Evolutionary conservation across 1,140 invertebrate species (phyloP), one percentile per base, ranked within the genome.

Genomic region (Euura saliciscinereae): DNA sequence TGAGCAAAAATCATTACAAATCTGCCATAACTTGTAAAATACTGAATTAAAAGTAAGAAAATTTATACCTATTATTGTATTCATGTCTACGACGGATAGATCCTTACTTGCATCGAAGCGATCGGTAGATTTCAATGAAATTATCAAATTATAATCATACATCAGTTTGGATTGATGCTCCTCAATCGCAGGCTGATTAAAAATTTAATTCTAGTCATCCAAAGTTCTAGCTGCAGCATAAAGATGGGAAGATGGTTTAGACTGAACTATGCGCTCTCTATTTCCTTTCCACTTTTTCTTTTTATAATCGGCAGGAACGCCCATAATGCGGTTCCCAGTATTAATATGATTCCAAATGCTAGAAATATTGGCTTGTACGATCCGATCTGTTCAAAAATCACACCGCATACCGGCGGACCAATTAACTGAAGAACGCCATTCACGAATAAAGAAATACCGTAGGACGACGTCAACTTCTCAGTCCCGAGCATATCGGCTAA

Each of bases 401-500:
- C 72, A 2, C 93, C 94, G 81, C 93, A 94, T 6, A 94, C 80
- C 0, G 94, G 94, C 2, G 94, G 94, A 0, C 94, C 94, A 7
- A 93, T 84, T 11, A 96, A 81, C 82, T 95, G 94, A 4, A 95
- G 78, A 42, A 95, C 89, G 3, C 94, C 94, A 80, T 95, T 95
- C 8, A 95, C 89, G 78, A 95, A 95, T 5, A 96, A 83, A 72
- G 93, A 94, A 43, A 96, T 94, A 10, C 94, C 94, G 75, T 95
- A 96, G 0, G 94, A 94, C 0, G 93, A 94, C 75, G 94, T 93
- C 1, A 96, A 79, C n/a, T 92, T 86, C 77, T 96, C 94, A 0
- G 92, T 91, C 1, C 94, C 94, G 2, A 96, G 81, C 90, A 94
- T 92, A 80, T 95, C 94, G 0, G 93, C 93, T 89, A 95, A 92